phyloP scores from a whole-genome alignment of 2,888 invertebrate genomes.

The Macrophya annulata region DNA sequence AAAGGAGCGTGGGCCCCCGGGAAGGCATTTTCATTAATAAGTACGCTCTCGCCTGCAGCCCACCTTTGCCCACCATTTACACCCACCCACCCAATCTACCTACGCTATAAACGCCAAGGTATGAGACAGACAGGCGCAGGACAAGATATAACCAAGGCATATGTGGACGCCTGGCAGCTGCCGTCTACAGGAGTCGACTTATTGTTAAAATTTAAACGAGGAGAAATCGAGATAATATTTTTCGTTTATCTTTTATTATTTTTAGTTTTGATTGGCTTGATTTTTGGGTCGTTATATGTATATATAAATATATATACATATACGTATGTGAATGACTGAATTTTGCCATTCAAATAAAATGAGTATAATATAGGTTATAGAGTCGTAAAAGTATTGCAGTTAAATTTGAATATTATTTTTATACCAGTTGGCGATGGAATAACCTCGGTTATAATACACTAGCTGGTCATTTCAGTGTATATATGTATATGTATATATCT shows the following conservation, averaged over 20 bases:
- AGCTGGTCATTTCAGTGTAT: neutral
- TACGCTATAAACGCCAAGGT: constrained; percentile 39
- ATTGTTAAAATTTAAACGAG: constrained; percentile 19
- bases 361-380: neutral
- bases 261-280: too few relatives aligned
- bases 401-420: neutral
- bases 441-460: neutral
- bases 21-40: constrained; percentile 39
- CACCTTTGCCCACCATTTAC: constrained; percentile 37
- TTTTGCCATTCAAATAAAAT: neutral
- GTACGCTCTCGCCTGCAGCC: constrained; percentile 44
- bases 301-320: too few relatives aligned
- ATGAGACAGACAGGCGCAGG: constrained; percentile 24
- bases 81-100: constrained; percentile 43
- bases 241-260: neutral
- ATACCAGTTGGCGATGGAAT: neutral
- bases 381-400: neutral
- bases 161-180: constrained; percentile 30
- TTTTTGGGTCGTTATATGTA: too few relatives aligned
- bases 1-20: constrained; percentile 36
- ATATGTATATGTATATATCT: neutral
- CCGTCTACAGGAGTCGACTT: constrained; percentile 14
- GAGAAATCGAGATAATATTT: constrained; percentile 2
- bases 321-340: neutral
- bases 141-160: constrained; percentile 1